Conservation (phyloP, 2,113 vertebrate genomes). For the Tinamus guttatus region DNA sequence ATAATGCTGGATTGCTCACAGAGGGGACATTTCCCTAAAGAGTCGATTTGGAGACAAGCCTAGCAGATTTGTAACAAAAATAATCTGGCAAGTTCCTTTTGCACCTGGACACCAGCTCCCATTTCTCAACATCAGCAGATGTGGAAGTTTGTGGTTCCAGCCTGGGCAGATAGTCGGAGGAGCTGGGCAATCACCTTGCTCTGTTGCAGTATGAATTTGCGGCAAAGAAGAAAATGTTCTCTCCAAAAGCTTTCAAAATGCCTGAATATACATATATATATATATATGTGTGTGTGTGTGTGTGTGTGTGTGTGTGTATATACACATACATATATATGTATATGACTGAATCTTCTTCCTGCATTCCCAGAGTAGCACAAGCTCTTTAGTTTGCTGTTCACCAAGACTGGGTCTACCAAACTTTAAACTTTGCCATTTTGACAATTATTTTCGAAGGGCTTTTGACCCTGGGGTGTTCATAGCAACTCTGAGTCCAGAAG, state of each 20-base stretch:
- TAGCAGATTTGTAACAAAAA: background rate
- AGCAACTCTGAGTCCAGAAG: fast-evolving
- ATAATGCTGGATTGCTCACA: fast-evolving
- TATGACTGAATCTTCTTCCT: background rate
- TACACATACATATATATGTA: fast-evolving
- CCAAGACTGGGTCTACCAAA: background rate
- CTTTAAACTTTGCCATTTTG: background rate
- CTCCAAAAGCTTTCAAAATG: background rate
- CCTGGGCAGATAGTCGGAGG: fast-evolving
- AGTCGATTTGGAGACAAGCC: background rate
- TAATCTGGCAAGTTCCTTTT: background rate
- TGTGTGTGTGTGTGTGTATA: background rate
- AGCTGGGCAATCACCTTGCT: background rate
- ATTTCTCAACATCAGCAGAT: fast-evolving
- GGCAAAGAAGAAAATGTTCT: background rate
- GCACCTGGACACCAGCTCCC: background rate
- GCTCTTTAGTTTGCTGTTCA: background rate
- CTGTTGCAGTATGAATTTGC: background rate
- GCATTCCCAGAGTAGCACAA: background rate
- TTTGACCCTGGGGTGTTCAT: background rate
- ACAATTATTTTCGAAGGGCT: background rate
- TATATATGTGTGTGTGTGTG: fast-evolving
- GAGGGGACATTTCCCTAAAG: background rate
- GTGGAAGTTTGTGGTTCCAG: fast-evolving
- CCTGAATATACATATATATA: fast-evolving